Conservation (phyloP, 1,140 invertebrate genomes). For the Mamestra configurata region DNA sequence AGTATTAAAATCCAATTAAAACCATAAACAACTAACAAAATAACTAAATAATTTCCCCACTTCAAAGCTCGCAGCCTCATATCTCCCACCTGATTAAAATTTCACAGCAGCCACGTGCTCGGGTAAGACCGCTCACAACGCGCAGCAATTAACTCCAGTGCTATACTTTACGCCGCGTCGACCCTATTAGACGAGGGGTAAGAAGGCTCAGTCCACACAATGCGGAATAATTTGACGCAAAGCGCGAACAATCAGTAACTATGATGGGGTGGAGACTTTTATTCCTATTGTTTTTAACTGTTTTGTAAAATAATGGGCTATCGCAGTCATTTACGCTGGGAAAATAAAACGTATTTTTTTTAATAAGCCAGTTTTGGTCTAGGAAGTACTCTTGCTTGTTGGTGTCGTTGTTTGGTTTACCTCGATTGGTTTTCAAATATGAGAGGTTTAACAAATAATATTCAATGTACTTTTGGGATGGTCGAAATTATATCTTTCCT, state of each 20-base stretch:
- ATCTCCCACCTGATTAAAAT: constrained; percentile 15
- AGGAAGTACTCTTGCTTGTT: too few species aligned
- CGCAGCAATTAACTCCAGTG: constrained; percentile 36
- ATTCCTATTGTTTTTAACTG: neutral
- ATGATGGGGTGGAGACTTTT: neutral
- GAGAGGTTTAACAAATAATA: too few species aligned
- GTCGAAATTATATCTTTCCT: too few species aligned
- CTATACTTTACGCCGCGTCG: constrained; percentile 35
- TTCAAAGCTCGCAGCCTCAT: neutral
- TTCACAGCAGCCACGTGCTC: neutral
- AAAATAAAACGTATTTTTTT: too few species aligned
- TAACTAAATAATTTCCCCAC: neutral
- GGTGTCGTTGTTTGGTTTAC: too few species aligned
- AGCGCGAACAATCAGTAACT: neutral
- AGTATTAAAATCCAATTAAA: too few species aligned
- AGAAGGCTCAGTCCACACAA: constrained; percentile 21
- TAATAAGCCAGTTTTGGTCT: too few species aligned
- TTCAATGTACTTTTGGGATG: too few species aligned
- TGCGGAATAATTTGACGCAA: neutral
- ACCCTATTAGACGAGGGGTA: neutral
- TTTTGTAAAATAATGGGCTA: neutral
- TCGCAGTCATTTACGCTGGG: too few species aligned
- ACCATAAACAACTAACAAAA: neutral
- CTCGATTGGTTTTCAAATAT: too few species aligned
- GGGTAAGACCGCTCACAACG: neutral